Evolutionary conservation across 2,113 vertebrate genomes (phyloP).

Genomic region (Caranx melampygus): DNA sequence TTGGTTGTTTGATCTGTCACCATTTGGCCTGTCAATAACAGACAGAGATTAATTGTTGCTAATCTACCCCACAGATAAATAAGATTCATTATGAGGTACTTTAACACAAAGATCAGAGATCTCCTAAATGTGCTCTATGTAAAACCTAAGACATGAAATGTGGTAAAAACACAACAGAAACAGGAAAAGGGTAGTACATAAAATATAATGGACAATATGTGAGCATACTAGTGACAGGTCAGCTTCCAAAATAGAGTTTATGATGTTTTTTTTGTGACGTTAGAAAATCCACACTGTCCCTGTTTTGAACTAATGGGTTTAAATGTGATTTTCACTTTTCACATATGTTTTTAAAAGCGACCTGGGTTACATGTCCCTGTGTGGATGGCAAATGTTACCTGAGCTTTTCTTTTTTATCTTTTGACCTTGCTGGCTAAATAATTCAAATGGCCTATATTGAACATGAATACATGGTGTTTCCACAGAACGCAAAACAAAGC

Average conservation of each 20-base stretch:
- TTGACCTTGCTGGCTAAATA: not conserved
- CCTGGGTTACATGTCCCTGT: too few species aligned
- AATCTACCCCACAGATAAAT: not conserved
- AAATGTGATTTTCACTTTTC: not conserved
- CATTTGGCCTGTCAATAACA: not conserved
- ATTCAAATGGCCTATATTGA: not conserved
- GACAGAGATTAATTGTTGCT: not conserved
- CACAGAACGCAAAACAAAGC: not conserved
- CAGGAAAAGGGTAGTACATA: not conserved
- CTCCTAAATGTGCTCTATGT: too few species aligned
- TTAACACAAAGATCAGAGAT: too few species aligned
- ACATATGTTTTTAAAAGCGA: not conserved
- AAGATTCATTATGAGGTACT: not conserved
- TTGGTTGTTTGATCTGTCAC: conserved; percentile 10
- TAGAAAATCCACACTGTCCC: too few species aligned
- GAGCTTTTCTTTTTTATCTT: too few species aligned
- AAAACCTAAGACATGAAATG: not conserved
- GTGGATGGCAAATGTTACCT: too few species aligned
- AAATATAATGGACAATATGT: not conserved
- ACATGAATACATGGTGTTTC: not conserved
- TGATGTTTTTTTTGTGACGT: not conserved
- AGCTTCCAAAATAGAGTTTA: not conserved
- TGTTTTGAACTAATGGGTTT: too few species aligned
- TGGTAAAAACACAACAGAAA: not conserved
- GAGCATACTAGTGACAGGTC: not conserved